Base-by-base conservation (phyloP, 1,140 invertebrate genomes). In the Drosophila bocki region DNA sequence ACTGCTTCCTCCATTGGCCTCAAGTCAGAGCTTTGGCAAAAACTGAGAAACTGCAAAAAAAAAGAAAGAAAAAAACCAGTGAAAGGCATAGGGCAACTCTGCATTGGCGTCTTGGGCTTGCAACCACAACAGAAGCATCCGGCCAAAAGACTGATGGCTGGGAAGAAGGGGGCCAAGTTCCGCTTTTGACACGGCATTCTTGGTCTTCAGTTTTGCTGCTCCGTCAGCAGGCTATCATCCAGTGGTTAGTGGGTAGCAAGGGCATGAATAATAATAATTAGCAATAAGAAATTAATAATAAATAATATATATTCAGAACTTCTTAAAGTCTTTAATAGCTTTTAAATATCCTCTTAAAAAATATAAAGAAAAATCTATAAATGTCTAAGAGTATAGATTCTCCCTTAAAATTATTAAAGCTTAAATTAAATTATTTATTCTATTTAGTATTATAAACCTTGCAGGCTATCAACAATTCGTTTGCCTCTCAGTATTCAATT, bases 91-190 rank as follows among this genome's bases (percentile, higher is more conserved):
- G 72, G 64, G 56, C 60, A 75, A 48, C 56, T 78, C 57, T 19
- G 61, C 64, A 62, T 54, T 59, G 75, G 63, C 62, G 75, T 77
- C 75, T 67, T 77, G 54, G 74, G 75, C 62, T 57, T 56, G 48
- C 45, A 78, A 69, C 75, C 75, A 78, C 75, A 78, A 78, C 63
- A 77, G 75, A 77, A 67, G 75, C 75, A 78, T 67, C 75, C 57
- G 75, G 63, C 56, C 70, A 60, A 60, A 37, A 74, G 70, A 17
- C 15, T 39, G 33, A 22, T 35, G 63, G 63, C 32, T 56, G 56
- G 45, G 33, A 32, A 44, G 29, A 37, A 29, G 53, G 33, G 33
- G 19, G 29, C 53, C 67, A 35, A 37, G 67, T 72, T 72, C 45
- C 67, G 45, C 67, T 72, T 42, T 51, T 58, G 69, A 70, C 67